Percentiles rank a stretch among this genome's conserved stretches.
phyloP scores from a whole-genome alignment of 2,888 invertebrate species.

The Pocota personata region DNA sequence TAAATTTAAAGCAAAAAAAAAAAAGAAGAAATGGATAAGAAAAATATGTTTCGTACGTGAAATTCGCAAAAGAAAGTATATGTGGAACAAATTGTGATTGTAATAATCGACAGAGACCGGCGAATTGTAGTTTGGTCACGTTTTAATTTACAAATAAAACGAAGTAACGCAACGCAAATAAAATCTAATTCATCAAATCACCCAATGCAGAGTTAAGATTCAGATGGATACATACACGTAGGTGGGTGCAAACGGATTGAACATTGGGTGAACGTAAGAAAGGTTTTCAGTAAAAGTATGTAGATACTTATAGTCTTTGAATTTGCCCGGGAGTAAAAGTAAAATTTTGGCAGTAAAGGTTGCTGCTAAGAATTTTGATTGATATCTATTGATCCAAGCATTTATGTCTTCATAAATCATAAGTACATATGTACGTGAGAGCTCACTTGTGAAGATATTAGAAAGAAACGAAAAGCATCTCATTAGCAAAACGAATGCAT shows the following conservation, averaged over 20 bases:
- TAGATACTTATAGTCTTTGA: not conserved
- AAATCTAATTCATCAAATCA: constrained; percentile 49
- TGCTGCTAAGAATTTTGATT: constrained; percentile 10
- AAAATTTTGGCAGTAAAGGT: not conserved
- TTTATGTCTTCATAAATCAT: not conserved
- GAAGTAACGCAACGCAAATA: constrained; percentile 49
- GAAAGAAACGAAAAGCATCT: not conserved
- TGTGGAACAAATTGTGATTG: constrained; percentile 54
- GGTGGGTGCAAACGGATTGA: not conserved
- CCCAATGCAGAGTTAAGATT: not conserved
- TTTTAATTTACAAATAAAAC: constrained; percentile 61
- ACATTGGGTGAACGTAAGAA: not conserved
- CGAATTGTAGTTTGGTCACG: constrained; percentile 60
- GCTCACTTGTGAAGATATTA: not conserved
- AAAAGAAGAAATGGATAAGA: not conserved
- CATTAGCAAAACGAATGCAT: not conserved
- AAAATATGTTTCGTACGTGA: constrained; percentile 48
- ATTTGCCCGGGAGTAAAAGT: constrained; percentile 19
- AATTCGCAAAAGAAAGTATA: constrained; percentile 67
- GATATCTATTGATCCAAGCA: not conserved
- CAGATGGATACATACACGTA: not conserved
- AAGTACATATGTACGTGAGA: not conserved
- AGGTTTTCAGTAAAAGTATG: constrained; percentile 6
- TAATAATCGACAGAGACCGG: constrained; percentile 41
- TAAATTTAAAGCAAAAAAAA: constrained; percentile 28